Conservation (phyloP, 2,888 invertebrate genomes). For the Agrochola litura region DNA sequence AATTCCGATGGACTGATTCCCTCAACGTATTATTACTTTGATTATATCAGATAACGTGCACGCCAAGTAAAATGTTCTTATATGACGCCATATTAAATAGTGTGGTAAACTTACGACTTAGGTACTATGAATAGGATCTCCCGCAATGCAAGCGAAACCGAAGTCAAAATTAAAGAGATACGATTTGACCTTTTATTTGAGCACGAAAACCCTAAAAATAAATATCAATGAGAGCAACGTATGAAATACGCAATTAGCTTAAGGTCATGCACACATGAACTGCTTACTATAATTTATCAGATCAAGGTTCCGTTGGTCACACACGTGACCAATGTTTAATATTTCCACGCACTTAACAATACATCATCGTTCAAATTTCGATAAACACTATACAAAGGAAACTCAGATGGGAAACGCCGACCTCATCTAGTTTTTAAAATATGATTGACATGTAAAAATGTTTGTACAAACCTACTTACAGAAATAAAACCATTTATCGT, state of each 20-base stretch:
- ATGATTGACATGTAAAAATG: too few relatives aligned
- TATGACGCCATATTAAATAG: background rate
- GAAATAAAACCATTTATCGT: too few relatives aligned
- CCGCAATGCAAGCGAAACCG: background rate
- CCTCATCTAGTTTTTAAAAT: too few relatives aligned
- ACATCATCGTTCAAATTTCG: background rate
- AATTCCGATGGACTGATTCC: background rate
- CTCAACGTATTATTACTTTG: background rate
- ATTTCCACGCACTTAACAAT: background rate
- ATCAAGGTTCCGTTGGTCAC: background rate
- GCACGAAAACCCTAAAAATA: constrained; percentile 2
- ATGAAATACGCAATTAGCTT: background rate
- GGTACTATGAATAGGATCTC: background rate
- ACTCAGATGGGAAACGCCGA: background rate
- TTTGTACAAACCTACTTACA: too few relatives aligned
- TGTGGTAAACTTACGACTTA: background rate
- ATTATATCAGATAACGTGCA: background rate
- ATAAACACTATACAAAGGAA: background rate
- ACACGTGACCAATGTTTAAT: background rate
- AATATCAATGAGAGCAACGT: constrained; percentile 11
- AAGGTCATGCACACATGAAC: background rate
- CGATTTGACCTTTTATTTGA: constrained; percentile 15
- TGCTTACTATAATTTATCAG: background rate
- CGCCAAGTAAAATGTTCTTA: background rate
- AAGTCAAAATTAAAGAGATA: background rate